Evolutionary conservation across 2,888 invertebrate species (phyloP).

Genomic region (Mesorhabditis sp.): DNA sequence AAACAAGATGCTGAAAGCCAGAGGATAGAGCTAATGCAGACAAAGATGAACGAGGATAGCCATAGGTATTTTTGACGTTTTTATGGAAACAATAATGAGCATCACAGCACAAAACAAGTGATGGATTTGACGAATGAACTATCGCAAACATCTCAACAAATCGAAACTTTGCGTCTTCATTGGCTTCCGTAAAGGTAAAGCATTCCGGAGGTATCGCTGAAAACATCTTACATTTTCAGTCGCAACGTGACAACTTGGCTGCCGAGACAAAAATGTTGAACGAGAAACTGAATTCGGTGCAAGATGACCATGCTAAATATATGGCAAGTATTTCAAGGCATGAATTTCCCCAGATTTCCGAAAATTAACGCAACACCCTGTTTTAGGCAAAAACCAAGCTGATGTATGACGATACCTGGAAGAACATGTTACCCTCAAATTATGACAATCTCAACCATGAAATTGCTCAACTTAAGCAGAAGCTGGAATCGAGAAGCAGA

Average conservation of each 20-base stretch:
- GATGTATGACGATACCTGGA: slow-evolving; percentile 4
- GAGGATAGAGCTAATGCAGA: slow-evolving; percentile 6
- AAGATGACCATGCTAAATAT: neutral
- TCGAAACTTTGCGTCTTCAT: neutral
- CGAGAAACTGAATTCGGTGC: neutral
- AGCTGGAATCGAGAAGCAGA: neutral
- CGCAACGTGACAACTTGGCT: neutral
- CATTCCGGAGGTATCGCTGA: neutral
- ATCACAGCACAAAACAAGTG: neutral
- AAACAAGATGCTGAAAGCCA: neutral
- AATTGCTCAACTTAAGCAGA: neutral
- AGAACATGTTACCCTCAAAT: neutral
- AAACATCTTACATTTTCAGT: neutral
- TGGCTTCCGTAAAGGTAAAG: slow-evolving; percentile 1
- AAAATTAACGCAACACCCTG: too few relatives aligned
- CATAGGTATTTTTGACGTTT: neutral
- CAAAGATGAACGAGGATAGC: neutral
- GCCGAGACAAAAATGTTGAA: neutral
- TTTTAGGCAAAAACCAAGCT: neutral
- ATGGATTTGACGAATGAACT: slow-evolving; percentile 1
- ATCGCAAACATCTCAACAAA: neutral
- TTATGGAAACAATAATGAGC: neutral
- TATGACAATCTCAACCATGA: neutral
- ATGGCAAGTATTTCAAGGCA: too few relatives aligned
- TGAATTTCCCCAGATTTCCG: too few relatives aligned